Conservation (phyloP, 2,888 invertebrate genomes). For the Lycophotia porphyrea region DNA sequence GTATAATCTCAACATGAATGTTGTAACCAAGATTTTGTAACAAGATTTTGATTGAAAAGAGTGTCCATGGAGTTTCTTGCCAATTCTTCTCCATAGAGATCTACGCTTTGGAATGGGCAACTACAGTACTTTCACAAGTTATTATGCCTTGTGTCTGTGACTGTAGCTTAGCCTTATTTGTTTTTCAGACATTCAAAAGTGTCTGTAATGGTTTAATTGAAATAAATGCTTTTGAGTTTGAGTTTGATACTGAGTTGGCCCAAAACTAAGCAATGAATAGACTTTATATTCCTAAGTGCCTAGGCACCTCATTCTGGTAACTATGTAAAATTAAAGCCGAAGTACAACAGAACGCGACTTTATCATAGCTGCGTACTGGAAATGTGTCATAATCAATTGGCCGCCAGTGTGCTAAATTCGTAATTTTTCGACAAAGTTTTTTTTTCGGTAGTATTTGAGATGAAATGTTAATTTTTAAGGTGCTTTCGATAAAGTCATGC, state of each 20-base stretch:
- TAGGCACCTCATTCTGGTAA: background rate
- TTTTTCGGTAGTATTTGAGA: background rate
- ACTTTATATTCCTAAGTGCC: background rate
- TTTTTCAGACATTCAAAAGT: too few relatives aligned
- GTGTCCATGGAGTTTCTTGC: too few relatives aligned
- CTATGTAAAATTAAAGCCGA: background rate
- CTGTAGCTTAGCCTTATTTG: too few relatives aligned
- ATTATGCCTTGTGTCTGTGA: too few relatives aligned
- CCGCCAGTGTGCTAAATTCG: conserved; percentile 20
- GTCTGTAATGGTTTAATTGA: too few relatives aligned
- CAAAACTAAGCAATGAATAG: background rate
- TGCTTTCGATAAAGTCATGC: conserved; percentile 15
- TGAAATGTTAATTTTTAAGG: conserved; percentile 23
- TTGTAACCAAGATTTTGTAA: too few relatives aligned
- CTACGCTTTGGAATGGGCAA: too few relatives aligned
- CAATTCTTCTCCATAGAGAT: too few relatives aligned
- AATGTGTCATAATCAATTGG: conserved; percentile 49
- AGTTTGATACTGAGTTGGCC: background rate
- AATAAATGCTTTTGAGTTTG: too few relatives aligned
- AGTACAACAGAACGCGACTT: background rate
- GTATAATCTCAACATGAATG: too few relatives aligned
- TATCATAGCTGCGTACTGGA: conserved; percentile 15
- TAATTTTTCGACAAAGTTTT: conserved; percentile 16
- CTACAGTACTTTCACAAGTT: too few relatives aligned
- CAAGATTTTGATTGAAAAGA: too few relatives aligned